Evolutionary conservation across 2,888 invertebrate species (phyloP).

Genomic region (Pomacea canaliculata): DNA sequence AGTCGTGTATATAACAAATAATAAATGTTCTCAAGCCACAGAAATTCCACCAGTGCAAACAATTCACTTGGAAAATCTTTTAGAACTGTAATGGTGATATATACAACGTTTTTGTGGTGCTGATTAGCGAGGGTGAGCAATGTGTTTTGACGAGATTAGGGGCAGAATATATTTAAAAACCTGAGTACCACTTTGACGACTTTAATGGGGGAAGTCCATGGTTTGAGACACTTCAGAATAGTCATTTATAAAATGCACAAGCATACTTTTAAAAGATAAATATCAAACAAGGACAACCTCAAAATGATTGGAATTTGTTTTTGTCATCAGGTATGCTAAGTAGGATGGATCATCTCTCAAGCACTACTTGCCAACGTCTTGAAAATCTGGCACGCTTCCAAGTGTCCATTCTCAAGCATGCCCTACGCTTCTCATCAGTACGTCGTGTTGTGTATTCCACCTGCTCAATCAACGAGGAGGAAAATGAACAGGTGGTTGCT

Average conservation of each 20-base stretch:
- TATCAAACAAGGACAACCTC: not conserved
- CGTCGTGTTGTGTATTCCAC: constrained; percentile 95
- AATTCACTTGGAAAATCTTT: not conserved
- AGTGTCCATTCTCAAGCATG: constrained; percentile 81
- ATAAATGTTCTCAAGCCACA: not conserved
- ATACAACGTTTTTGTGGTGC: too few species aligned
- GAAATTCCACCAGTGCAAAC: not conserved
- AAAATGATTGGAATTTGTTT: not conserved
- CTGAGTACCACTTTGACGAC: too few species aligned
- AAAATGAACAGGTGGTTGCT: constrained; percentile 89
- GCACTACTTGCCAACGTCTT: constrained; percentile 39
- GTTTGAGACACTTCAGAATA: too few species aligned
- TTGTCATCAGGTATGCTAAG: constrained; percentile 63
- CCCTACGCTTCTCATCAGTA: constrained; percentile 87
- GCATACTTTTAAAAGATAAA: too few species aligned
- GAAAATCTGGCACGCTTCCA: constrained; percentile 58
- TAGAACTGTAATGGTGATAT: not conserved
- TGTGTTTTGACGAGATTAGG: too few species aligned
- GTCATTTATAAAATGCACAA: too few species aligned
- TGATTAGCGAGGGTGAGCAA: too few species aligned
- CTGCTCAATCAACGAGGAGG: constrained; percentile 87
- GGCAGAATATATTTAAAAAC: too few species aligned
- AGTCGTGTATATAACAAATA: not conserved
- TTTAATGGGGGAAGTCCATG: too few species aligned
- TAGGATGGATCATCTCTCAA: constrained; percentile 75